These are phyloP conservation scores for Pteronura brasiliensis DNA, from an alignment of 2,113 vertebrate genomes.

Conservation along the genomic window DNA sequence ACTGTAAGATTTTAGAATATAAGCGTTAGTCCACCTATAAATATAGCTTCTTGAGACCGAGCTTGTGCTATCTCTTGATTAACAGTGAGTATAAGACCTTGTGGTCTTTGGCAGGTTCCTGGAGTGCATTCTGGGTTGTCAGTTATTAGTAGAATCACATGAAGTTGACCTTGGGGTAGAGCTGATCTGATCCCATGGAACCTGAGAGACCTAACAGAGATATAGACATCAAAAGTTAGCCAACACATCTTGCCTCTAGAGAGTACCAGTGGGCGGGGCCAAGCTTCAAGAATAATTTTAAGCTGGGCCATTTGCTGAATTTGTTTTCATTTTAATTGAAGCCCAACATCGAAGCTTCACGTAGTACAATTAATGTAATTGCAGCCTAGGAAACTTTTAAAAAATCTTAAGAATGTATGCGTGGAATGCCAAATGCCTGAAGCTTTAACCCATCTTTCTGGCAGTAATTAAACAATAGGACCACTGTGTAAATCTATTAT, in stretches of 20 bases:
- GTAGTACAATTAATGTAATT: not conserved
- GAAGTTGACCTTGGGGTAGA: not conserved
- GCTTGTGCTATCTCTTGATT: not conserved
- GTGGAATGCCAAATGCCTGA: not conserved
- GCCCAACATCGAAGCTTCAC: not conserved
- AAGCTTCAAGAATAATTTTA: conserved; percentile 14
- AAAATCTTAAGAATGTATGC: not conserved
- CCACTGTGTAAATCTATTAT: not conserved
- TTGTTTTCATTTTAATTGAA: not conserved
- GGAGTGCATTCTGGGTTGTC: not conserved
- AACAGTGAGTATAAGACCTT: not conserved
- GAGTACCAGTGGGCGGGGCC: not conserved
- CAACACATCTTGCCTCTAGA: not conserved
- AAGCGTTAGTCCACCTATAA: not conserved
- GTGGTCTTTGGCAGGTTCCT: not conserved
- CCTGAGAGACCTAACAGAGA: not conserved
- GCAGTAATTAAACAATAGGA: not conserved
- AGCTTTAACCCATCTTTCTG: not conserved
- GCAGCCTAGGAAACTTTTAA: not conserved
- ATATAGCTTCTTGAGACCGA: not conserved
- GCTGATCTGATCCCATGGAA: not conserved
- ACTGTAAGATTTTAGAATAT: not conserved
- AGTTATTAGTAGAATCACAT: not conserved
- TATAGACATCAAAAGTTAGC: not conserved
- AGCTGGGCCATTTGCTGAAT: not conserved